Evolutionary conservation across 2,113 vertebrate genomes (phyloP), one percentile per base, ranked within the genome.

Genomic region (Menidia beryllina): DNA sequence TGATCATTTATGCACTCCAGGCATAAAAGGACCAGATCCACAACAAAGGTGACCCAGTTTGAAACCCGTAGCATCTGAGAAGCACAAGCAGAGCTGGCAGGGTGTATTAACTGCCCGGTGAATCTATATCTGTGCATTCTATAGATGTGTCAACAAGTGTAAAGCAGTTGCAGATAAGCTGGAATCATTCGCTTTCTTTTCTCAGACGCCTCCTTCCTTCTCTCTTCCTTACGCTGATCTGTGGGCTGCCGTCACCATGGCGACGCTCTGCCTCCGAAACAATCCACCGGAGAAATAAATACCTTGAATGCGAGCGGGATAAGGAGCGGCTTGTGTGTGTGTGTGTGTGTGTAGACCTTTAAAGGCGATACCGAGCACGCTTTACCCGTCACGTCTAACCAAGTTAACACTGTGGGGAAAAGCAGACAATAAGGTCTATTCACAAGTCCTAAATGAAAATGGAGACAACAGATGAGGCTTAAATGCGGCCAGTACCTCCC

Each of bases 191-290:
- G 69, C 65, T 62, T 25, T 53, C 63, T 61, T 56, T 67, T 30
- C n/a, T 45, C 45, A 47, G 50, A 67, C 45, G 30, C 73, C 77
- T 77, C 75, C 79, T 83, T 83, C 69, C 79, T 81, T 77, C 52
- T 49, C 71, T 71, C 38, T 79, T 82, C 70, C 83, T 79, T 70
- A 21, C 83, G 70, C 72, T 75, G 52, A 83, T 85, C 86, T 86
- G 90, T 93, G 87, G 92, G 92, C 83, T 89, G 86, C 89, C 79
- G 84, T 94, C 87, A 76, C 92, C 91, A 94, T 94, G 92, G 93
- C 90, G 92, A 94, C 84, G 62, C 86, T 90, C 83, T 83, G 89
- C 84, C 88, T 90, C 87, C 78, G 75, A 89, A 89, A 91, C 86
- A 88, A 88, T 86, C 72, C 86, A 62, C 78, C 2, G 2, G 82